A percentile compares a stretch with the other conserved stretches of the same genome.
Conservation (phyloP, 2,113 vertebrate species). For the Coptodon bakossiorum region DNA sequence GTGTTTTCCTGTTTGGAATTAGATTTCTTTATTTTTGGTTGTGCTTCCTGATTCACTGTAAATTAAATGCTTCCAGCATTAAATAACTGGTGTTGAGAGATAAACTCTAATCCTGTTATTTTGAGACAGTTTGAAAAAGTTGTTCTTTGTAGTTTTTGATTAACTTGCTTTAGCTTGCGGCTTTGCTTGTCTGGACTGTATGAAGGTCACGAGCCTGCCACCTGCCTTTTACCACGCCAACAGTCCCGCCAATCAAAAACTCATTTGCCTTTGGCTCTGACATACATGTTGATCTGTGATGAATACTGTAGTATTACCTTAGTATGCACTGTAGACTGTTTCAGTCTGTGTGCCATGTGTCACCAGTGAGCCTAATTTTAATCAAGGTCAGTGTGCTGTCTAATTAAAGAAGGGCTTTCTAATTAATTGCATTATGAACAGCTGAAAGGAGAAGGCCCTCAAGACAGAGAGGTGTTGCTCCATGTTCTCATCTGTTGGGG, state of each 20-base stretch:
- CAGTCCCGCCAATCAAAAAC: slow-evolving; percentile 11
- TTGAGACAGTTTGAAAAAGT: slow-evolving; percentile 18
- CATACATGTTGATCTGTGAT: neutral
- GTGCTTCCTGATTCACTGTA: neutral
- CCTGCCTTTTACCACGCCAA: slow-evolving; percentile 1
- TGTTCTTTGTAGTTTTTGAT: slow-evolving; percentile 32
- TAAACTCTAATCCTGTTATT: slow-evolving; percentile 54
- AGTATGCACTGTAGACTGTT: neutral
- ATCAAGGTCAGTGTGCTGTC: slow-evolving; percentile 30
- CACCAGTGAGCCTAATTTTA: slow-evolving; percentile 15
- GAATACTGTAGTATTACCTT: neutral
- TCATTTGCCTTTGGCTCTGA: neutral
- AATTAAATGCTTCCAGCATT: slow-evolving; percentile 22
- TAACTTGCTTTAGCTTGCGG: neutral
- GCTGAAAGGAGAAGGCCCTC: slow-evolving; percentile 28
- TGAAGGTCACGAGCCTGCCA: slow-evolving; percentile 28
- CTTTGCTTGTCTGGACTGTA: slow-evolving; percentile 24
- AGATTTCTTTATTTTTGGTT: neutral
- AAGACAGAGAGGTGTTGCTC: slow-evolving; percentile 38
- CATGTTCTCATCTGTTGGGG: slow-evolving; percentile 38
- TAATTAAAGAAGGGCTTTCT: slow-evolving; percentile 44
- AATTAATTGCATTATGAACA: slow-evolving; percentile 54
- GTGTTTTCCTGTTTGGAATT: neutral
- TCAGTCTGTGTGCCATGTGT: neutral
- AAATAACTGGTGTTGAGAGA: slow-evolving; percentile 32